phyloP scores from a whole-genome alignment of 2,797 vertebrate genomes.

The Acipenser oxyrinchus region DNA sequence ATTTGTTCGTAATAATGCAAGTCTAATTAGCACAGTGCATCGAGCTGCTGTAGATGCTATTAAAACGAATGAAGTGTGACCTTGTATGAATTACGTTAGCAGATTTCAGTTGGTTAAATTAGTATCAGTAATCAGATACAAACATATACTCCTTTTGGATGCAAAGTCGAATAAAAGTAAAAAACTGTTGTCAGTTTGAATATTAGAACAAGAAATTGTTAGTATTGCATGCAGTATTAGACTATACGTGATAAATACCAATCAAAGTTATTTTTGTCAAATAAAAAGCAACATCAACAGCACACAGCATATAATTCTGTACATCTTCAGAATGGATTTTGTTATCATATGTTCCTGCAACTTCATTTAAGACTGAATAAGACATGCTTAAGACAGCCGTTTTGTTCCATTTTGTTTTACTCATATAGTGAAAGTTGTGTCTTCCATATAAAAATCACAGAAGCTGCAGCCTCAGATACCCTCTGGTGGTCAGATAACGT shows the following conservation, averaged over 20 bases:
- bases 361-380: constrained; percentile 88
- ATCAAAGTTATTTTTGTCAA: constrained; percentile 58
- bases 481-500: constrained; percentile 54
- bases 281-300: constrained; percentile 82
- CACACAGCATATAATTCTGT: constrained; percentile 85
- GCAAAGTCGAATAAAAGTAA: constrained; percentile 45
- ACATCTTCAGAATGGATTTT: constrained; percentile 80
- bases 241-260: constrained; percentile 59
- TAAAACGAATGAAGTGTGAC: constrained; percentile 26
- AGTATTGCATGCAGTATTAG: constrained; percentile 72
- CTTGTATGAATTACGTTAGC: constrained; percentile 62
- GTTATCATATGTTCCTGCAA: constrained; percentile 78
- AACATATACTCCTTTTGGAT: constrained; percentile 49
- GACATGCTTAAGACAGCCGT: constrained; percentile 95
- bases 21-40: constrained; percentile 44
- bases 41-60: constrained; percentile 39
- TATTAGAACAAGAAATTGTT: constrained; percentile 62
- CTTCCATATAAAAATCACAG: constrained; percentile 46
- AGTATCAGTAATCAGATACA: constrained; percentile 50
- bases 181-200: constrained; percentile 51
- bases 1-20: constrained; percentile 39
- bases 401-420: constrained; percentile 66
- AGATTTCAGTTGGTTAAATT: constrained; percentile 25
- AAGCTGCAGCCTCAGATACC: constrained; percentile 45
- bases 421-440: constrained; percentile 61